Evolutionary conservation across 2,113 vertebrate genomes (phyloP).

Genomic region (Pseudopipra pipra): DNA sequence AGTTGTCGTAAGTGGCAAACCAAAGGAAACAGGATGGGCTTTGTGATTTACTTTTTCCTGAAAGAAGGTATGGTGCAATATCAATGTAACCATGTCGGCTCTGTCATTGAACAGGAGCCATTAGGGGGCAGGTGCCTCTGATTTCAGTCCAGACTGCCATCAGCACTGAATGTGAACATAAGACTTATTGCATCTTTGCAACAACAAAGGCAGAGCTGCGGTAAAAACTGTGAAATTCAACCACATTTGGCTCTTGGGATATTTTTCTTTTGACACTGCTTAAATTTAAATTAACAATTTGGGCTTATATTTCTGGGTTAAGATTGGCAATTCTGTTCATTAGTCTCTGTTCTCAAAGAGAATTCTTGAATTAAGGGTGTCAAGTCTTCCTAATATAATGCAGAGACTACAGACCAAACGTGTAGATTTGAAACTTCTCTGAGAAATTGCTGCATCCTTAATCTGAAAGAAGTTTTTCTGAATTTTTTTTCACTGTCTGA

Average conservation of each 20-base stretch:
- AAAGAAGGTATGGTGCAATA: neutral
- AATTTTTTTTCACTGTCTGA: neutral
- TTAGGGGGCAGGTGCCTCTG: neutral
- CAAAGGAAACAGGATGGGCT: neutral
- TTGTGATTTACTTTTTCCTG: neutral
- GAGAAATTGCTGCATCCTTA: neutral
- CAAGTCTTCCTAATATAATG: neutral
- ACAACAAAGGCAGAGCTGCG: neutral
- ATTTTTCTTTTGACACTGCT: neutral
- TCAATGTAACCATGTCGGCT: neutral
- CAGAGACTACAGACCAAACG: neutral
- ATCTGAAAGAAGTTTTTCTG: neutral
- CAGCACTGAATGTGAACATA: fast-evolving
- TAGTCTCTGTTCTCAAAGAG: neutral
- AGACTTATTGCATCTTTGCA: neutral
- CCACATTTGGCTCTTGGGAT: neutral
- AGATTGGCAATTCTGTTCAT: neutral
- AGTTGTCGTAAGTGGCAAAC: neutral
- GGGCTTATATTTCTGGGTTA: neutral
- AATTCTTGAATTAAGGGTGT: neutral
- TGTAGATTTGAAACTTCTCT: neutral
- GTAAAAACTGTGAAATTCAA: neutral
- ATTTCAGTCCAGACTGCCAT: neutral
- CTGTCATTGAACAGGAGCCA: neutral
- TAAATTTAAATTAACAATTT: neutral